These are phyloP conservation scores for Gymnobelideus leadbeateri DNA, from an alignment of 2,113 vertebrate genomes.

Conservation along the genomic window DNA sequence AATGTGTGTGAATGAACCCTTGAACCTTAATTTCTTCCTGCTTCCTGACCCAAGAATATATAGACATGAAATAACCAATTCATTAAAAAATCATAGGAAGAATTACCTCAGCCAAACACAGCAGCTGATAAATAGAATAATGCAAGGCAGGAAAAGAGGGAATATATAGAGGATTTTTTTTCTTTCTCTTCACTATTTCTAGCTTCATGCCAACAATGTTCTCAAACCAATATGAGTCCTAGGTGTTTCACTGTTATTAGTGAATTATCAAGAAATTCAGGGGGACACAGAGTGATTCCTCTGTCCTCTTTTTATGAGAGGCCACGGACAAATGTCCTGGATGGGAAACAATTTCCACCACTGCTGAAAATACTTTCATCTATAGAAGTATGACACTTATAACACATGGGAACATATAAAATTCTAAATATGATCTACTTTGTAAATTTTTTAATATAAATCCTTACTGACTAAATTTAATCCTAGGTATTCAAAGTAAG, in stretches of 20 bases:
- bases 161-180: not conserved
- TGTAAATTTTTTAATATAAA: not conserved
- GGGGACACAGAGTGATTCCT: not conserved
- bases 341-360: not conserved
- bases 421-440: slow-evolving; percentile 13
- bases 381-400: not conserved
- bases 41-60: slow-evolving; percentile 40
- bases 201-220: not conserved
- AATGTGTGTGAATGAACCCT: not conserved
- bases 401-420: not conserved
- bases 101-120: not conserved
- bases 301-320: not conserved
- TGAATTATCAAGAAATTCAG: not conserved
- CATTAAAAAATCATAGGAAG: not conserved
- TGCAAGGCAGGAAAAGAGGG: not conserved
- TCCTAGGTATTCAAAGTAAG: slow-evolving; percentile 5
- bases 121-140: slow-evolving; percentile 2
- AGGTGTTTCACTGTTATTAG: not conserved
- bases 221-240: not conserved
- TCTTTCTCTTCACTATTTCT: not conserved
- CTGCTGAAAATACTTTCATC: not conserved
- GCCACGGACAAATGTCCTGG: not conserved
- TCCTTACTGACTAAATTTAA: slow-evolving; percentile 21
- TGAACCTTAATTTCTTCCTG: not conserved
- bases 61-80: not conserved